phyloP scores from a whole-genome alignment of 1,140 invertebrate species.

The Brachionus rubens region DNA sequence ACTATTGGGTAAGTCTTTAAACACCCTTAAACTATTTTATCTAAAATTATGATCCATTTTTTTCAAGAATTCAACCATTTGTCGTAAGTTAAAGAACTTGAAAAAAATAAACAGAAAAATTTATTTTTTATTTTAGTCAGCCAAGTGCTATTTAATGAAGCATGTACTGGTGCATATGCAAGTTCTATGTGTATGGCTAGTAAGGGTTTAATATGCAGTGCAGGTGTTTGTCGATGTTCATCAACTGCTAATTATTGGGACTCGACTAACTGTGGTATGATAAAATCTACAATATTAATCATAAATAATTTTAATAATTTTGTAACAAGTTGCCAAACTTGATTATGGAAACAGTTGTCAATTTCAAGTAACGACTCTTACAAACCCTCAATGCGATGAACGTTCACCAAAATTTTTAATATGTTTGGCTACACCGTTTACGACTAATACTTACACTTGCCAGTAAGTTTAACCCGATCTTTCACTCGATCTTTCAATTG shows the following conservation, averaged over 20 bases:
- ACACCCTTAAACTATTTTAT: too few relatives aligned
- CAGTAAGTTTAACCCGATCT: background rate
- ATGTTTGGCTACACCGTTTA: background rate
- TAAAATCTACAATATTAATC: background rate
- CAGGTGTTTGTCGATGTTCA: background rate
- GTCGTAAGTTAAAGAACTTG: background rate
- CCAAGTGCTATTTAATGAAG: slow-evolving; percentile 14
- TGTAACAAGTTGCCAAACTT: background rate
- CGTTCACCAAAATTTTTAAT: background rate
- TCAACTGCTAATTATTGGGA: slow-evolving; percentile 6
- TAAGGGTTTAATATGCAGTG: background rate
- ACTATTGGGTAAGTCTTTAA: slow-evolving; percentile 37
- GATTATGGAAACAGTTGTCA: background rate
- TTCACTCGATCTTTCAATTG: background rate
- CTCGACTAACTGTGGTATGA: background rate
- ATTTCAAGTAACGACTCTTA: slow-evolving; percentile 8
- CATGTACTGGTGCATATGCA: background rate
- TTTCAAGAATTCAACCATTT: slow-evolving; percentile 8
- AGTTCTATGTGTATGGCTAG: background rate
- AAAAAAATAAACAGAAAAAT: background rate
- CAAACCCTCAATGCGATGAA: slow-evolving; percentile 27
- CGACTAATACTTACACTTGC: slow-evolving; percentile 7
- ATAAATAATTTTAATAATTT: background rate
- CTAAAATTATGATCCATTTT: too few relatives aligned
- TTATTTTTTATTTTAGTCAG: background rate